Conservation (phyloP, 2,888 invertebrate species). For the Mallateleia sp. region DNA sequence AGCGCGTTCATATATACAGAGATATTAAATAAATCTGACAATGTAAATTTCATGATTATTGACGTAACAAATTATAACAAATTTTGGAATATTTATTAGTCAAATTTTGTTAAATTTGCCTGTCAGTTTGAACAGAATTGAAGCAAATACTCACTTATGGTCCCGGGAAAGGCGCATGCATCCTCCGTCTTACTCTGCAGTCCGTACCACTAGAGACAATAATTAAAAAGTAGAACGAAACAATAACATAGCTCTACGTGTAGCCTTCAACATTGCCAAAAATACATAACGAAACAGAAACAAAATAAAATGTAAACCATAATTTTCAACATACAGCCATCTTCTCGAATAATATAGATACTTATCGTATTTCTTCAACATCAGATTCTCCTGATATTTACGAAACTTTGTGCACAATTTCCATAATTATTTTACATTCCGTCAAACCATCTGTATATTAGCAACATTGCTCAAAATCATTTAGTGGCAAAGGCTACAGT, state of each 20-base stretch:
- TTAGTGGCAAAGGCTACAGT: slow-evolving; percentile 75
- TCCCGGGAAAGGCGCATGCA: slow-evolving; percentile 90
- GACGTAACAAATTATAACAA: too few relatives aligned
- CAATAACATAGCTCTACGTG: slow-evolving; percentile 81
- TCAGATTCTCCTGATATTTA: slow-evolving; percentile 37
- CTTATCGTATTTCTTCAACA: slow-evolving; percentile 18
- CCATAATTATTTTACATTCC: slow-evolving; percentile 22
- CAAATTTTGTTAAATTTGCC: not conserved
- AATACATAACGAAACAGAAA: slow-evolving; percentile 62
- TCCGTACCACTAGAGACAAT: slow-evolving; percentile 90
- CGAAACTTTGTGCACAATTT: slow-evolving; percentile 33
- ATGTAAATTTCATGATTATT: too few relatives aligned
- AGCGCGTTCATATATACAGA: too few relatives aligned
- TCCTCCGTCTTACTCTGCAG: slow-evolving; percentile 90
- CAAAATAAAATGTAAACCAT: slow-evolving; percentile 63
- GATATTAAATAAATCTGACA: too few relatives aligned
- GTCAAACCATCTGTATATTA: slow-evolving; percentile 23
- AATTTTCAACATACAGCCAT: slow-evolving; percentile 86
- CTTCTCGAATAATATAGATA: slow-evolving; percentile 80
- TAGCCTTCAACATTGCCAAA: slow-evolving; percentile 74
- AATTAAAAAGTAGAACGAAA: slow-evolving; percentile 88
- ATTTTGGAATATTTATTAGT: too few relatives aligned
- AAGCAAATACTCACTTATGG: slow-evolving; percentile 89
- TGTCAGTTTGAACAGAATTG: slow-evolving; percentile 80
- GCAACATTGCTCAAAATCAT: not conserved